Conservation (phyloP, 2,113 vertebrate species). For the Lipophrys pholis region DNA sequence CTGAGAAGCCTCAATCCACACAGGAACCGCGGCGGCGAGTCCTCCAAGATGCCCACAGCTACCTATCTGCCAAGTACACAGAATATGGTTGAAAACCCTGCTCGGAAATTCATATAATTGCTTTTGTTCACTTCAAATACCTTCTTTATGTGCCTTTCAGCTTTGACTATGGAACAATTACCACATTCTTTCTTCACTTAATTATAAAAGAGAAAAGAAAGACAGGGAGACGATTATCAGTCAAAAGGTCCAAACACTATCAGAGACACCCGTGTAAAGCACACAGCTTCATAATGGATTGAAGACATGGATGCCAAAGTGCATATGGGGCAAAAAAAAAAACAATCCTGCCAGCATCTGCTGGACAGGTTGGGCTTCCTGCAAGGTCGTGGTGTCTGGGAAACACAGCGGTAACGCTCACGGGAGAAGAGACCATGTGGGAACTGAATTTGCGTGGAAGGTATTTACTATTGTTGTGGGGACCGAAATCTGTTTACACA, state of each 20-base stretch:
- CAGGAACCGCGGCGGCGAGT: neutral
- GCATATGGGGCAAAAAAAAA: constrained; percentile 27
- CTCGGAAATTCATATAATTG: too few relatives aligned
- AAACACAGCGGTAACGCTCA: neutral
- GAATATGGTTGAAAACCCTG: too few relatives aligned
- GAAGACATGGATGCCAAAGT: constrained; percentile 10
- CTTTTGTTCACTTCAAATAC: too few relatives aligned
- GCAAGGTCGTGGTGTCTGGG: constrained; percentile 33
- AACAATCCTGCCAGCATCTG: constrained; percentile 8
- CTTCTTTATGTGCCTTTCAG: too few relatives aligned
- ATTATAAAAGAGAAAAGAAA: neutral
- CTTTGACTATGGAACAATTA: too few relatives aligned
- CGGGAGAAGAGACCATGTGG: neutral
- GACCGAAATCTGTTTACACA: too few relatives aligned
- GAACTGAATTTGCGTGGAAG: neutral
- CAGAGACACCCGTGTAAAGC: constrained; percentile 8
- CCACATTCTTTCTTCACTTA: neutral
- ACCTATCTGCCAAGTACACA: neutral
- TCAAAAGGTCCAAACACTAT: neutral
- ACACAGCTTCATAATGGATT: neutral
- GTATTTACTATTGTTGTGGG: too few relatives aligned
- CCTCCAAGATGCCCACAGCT: neutral
- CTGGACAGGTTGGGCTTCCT: constrained; percentile 5
- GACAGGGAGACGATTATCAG: neutral
- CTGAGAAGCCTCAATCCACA: neutral